Base-by-base conservation (phyloP, 2,113 vertebrate genomes). In the Psilopsiagon aurifrons region DNA sequence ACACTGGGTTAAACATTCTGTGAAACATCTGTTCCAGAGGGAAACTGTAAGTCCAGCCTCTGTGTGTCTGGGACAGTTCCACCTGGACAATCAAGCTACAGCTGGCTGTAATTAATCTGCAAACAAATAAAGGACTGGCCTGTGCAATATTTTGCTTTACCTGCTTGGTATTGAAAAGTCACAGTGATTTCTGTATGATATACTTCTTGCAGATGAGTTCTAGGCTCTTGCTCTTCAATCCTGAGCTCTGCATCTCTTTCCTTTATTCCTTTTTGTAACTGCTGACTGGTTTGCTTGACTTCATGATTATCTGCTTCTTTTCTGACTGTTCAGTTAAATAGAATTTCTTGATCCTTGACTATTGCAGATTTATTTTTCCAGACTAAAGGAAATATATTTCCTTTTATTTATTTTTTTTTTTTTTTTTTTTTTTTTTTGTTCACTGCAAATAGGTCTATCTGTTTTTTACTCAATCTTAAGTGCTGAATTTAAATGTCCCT, bases 71-170 rank as follows among this genome's bases (percentile, higher is more conserved):
- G 24, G 66, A 71, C n/a, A 71, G 47, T 81, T 91, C 77, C 62
- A 91, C 80, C 47, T 91, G 55, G 52, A 44, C 70, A 84, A 71
- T 78, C 35, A 92, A 68, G 73, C 31, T 83, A 71, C 86, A 92
- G 71, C 83, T 94, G 86, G 23, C 47, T 82, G 69, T 84, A 92
- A 91, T 92, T 75, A 94, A 83, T 75, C 76, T 78, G 17, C 4
- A 66, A 91, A 92, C 47, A 91, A 82, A 52, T 5, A 23, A 83
- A 81, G 10, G 15, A 10, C 49, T 78, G 28, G 23, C 37, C 69
- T 86, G 19, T 83, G 55, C 60, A 51, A 70, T 81, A 28, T 16
- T 78, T 82, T 76, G 13, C 31, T 92, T 88, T 52, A 90, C 59
- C 63, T 14, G 75, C 54, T 86, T 86, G 78, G 22, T 68, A 47